Conservation (phyloP, 2,797 vertebrate genomes). For the Danio kyathit region DNA sequence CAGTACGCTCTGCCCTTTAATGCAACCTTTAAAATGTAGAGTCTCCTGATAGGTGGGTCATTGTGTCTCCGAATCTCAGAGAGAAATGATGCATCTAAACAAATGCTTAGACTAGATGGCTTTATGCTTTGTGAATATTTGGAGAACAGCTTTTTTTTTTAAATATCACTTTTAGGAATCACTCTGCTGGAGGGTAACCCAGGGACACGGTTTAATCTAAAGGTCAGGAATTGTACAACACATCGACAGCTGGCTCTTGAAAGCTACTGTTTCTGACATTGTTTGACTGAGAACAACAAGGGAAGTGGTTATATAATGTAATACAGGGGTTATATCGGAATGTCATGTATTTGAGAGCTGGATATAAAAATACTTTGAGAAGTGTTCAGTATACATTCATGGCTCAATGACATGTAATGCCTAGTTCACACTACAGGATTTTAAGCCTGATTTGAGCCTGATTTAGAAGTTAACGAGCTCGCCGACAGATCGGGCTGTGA, state of each 20-base stretch:
- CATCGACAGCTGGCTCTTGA: not conserved
- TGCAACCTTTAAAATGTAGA: slow-evolving; percentile 77
- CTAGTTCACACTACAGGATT: no score
- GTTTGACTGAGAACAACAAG: not conserved
- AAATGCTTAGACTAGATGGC: slow-evolving; percentile 31
- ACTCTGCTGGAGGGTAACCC: not conserved
- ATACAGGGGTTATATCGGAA: not conserved
- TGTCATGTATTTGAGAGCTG: slow-evolving; percentile 1
- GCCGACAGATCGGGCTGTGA: no score
- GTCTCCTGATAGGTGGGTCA: slow-evolving; percentile 62
- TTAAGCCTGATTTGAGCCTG: no score
- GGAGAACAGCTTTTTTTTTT: not conserved
- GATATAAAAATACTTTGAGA: not conserved
- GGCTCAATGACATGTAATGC: not conserved
- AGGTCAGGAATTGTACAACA: slow-evolving; percentile 21
- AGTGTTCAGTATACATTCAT: not conserved
- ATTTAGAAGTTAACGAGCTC: no score
- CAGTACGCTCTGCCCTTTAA: slow-evolving; percentile 74
- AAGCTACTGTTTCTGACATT: not conserved
- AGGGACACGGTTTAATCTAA: slow-evolving; percentile 9
- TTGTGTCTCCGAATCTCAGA: slow-evolving; percentile 60
- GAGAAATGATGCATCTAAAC: slow-evolving; percentile 38
- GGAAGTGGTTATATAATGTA: not conserved
- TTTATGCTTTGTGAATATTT: slow-evolving; percentile 15
- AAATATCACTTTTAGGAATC: slow-evolving; percentile 29